Percentiles rank a stretch among this genome's conserved stretches.
phyloP scores from a whole-genome alignment of 2,888 invertebrate genomes.

The Osedax frankpressi region DNA sequence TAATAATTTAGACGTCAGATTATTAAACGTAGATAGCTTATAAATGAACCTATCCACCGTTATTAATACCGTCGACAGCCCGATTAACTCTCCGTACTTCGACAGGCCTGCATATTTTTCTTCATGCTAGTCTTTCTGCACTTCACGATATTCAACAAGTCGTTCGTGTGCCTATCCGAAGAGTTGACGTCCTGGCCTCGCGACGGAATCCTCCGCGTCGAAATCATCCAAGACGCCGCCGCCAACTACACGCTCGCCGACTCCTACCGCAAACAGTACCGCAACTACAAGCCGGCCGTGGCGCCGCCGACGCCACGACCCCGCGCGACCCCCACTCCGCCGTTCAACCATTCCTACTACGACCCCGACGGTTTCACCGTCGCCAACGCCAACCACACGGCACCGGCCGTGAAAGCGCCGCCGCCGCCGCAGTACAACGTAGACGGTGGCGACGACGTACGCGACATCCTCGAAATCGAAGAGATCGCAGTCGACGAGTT shows the following conservation, averaged over 20 bases:
- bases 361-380: constrained; percentile 77
- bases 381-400: constrained; percentile 78
- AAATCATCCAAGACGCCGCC: constrained; percentile 54
- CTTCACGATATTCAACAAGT: constrained; percentile 76
- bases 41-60: no score
- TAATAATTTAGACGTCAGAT: no score
- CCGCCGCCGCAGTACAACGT: constrained; percentile 61
- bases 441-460: constrained; percentile 12
- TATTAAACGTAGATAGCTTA: no score
- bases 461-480: not conserved
- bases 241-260: constrained; percentile 65
- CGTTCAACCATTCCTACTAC: constrained; percentile 82
- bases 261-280: constrained; percentile 61
- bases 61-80: not conserved
- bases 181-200: constrained; percentile 76
- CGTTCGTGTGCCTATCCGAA: constrained; percentile 80
- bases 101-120: constrained; percentile 67
- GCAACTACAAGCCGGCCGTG: constrained; percentile 94
- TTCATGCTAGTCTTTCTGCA: constrained; percentile 87
- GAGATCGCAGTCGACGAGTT: constrained; percentile 2
- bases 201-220: constrained; percentile 82
- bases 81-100: not conserved
- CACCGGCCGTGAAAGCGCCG: constrained; percentile 59
- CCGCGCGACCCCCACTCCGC: constrained; percentile 73
- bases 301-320: constrained; percentile 72